Evolutionary conservation across 2,888 invertebrate genomes (phyloP), one percentile per base, ranked within the genome.

Genomic region (Pyrochroa serraticornis): DNA sequence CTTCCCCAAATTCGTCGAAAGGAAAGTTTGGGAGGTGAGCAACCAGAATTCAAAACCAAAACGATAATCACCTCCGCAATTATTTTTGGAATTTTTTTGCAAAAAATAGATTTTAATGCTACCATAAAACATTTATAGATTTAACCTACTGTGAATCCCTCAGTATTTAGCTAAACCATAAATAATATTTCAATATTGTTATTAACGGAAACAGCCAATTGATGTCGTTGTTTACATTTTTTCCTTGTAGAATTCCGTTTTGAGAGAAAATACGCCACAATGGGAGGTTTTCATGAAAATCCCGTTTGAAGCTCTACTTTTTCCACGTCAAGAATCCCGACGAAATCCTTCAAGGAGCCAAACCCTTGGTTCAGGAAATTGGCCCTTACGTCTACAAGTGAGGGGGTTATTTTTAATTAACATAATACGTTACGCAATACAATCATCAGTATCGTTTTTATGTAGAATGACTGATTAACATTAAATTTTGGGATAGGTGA

Each of bases 351-450:
- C 51, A 63, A 45, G 74, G 74, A 14, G 71, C 50, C 3, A 71
- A 69, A 50, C 73, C 74, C 14, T 45, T 67, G 1, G 68, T 74
- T 2, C 64, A 66, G 45, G 73, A 73, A 57, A 55, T 60, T 22
- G 74, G 74, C 10, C 74, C 74, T 10, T 73, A 72, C 48, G 60
- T 71, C 6, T 74, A 74, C 49, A 71, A 67, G 73, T 72, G 64
- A 44, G 52, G 43, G 7, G 8, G 37, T 12, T 32, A 7, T 34
- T 38, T 6, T n/a, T 50, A 22, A 22, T 22, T 22, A 5, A 22
- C 22, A 5, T 22, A 22, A 22, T 5, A 22, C 22, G 22, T 22
- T 22, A 22, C 22, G 22, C 22, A 22, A 22, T 22, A 22, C 22
- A 22, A 22, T 22, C 22, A 22, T 5, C 22, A 22, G 5, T 22